phyloP scores from a whole-genome alignment of 2,888 invertebrate species.

The Tenthredo livida region DNA sequence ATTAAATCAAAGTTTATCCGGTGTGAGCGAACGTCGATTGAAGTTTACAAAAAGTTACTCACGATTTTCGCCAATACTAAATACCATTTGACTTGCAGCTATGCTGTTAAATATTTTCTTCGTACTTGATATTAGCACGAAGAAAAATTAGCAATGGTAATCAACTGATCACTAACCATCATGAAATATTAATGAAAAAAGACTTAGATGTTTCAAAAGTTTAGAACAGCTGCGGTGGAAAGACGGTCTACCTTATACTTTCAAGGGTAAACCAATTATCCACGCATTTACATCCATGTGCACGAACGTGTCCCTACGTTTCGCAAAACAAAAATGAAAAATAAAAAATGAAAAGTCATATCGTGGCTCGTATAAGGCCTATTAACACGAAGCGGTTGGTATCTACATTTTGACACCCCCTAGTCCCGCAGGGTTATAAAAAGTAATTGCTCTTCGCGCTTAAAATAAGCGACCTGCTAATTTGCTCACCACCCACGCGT shows the following conservation, averaged over 20 bases:
- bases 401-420: neutral
- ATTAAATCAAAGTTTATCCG: neutral
- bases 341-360: neutral
- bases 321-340: neutral
- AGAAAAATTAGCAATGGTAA: neutral
- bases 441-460: slow-evolving; percentile 25
- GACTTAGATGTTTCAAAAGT: neutral
- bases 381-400: neutral
- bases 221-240: neutral
- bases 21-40: neutral
- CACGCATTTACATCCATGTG: neutral
- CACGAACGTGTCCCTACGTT: neutral
- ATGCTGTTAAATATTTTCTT: neutral
- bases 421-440: slow-evolving; percentile 4
- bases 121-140: neutral
- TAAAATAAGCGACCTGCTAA: slow-evolving; percentile 20
- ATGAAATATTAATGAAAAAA: neutral
- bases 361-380: neutral
- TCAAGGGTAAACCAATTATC: slow-evolving; percentile 15
- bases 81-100: neutral
- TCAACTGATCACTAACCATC: neutral
- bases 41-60: neutral
- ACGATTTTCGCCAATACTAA: neutral
- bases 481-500: slow-evolving; percentile 1
- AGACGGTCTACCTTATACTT: neutral